Percentiles rank a stretch among this genome's conserved stretches.
These are phyloP conservation scores for Parapristionchus giblindavisi DNA, from an alignment of 2,888 invertebrate genomes.

Conservation along the genomic window DNA sequence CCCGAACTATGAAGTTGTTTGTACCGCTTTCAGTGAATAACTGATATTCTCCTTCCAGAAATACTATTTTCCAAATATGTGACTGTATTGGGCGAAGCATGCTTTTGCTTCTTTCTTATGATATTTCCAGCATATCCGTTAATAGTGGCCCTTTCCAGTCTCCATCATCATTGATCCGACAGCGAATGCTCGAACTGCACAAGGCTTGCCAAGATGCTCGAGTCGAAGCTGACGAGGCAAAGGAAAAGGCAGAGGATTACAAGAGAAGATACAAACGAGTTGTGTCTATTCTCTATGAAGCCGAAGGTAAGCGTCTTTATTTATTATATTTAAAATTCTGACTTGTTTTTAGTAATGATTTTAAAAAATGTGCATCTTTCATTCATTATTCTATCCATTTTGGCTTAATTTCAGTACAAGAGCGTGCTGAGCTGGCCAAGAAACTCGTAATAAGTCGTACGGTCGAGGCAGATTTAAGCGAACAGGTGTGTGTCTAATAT, in stretches of 20 bases:
- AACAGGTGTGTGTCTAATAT: not conserved
- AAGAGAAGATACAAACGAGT: slow-evolving; percentile 29
- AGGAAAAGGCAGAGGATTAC: not conserved
- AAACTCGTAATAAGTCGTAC: slow-evolving; percentile 11
- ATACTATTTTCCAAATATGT: too few relatives aligned
- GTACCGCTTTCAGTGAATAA: too few relatives aligned
- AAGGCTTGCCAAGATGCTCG: not conserved
- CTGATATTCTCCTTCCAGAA: too few relatives aligned
- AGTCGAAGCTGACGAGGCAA: slow-evolving; percentile 12
- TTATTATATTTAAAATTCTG: not conserved
- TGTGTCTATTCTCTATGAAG: slow-evolving; percentile 15
- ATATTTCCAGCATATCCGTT: not conserved
- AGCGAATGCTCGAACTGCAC: slow-evolving; percentile 18
- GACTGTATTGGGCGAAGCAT: too few relatives aligned
- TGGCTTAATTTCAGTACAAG: slow-evolving; percentile 9
- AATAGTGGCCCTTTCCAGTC: not conserved
- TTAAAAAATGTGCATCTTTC: not conserved
- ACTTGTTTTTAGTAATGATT: not conserved
- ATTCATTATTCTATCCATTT: not conserved
- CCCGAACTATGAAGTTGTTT: not conserved
- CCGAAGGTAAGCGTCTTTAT: slow-evolving; percentile 21
- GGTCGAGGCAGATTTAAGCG: slow-evolving; percentile 25
- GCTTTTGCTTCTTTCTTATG: not conserved
- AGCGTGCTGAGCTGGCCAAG: slow-evolving; percentile 31
- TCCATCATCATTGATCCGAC: not conserved